Conservation (phyloP, 2,797 vertebrate genomes). For the Neoniphon sammara region DNA sequence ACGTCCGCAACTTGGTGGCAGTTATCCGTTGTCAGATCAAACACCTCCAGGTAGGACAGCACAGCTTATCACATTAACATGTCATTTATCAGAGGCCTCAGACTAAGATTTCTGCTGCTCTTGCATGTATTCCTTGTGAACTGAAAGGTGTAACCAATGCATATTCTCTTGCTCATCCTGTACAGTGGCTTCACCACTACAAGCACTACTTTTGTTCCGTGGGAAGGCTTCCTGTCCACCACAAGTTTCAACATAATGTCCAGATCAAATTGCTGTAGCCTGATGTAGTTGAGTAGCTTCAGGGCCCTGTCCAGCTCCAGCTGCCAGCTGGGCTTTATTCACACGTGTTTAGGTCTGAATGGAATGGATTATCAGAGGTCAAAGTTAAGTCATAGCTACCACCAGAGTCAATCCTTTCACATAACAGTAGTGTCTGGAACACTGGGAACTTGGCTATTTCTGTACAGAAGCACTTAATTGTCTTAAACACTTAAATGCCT, state of each 20-base stretch:
- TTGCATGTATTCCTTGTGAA: background rate
- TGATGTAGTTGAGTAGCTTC: constrained; percentile 41
- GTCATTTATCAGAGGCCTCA: background rate
- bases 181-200: background rate
- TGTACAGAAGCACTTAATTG: background rate
- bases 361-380: constrained; percentile 61
- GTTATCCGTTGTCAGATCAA: constrained; percentile 89
- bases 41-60: constrained; percentile 83
- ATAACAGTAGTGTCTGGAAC: constrained; percentile 22
- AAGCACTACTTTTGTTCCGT: background rate
- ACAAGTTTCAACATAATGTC: constrained; percentile 40
- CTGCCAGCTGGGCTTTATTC: constrained; percentile 25
- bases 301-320: constrained; percentile 56
- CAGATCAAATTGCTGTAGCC: constrained; percentile 53
- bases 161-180: background rate
- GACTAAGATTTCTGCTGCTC: background rate
- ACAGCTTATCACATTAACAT: background rate
- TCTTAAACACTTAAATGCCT: background rate
- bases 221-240: constrained; percentile 4
- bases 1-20: constrained; percentile 84
- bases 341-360: constrained; percentile 68
- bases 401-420: constrained; percentile 45
- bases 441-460: background rate
- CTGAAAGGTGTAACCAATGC: background rate
- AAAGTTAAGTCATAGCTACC: constrained; percentile 43